Conservation (phyloP, 2,797 vertebrate genomes). For the Lindbergichthys nudifrons region DNA sequence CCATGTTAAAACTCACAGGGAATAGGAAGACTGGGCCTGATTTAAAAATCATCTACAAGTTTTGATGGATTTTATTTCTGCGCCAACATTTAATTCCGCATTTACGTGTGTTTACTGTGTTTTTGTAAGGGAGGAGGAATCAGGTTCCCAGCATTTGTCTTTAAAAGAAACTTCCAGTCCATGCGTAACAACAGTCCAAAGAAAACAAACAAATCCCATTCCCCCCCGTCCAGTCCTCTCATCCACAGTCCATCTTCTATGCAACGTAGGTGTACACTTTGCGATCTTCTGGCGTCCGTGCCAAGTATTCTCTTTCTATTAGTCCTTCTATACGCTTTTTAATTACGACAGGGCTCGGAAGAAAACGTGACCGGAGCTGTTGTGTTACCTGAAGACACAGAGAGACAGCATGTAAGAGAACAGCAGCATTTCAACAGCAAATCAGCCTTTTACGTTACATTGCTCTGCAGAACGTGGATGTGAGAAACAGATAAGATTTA, state of each 20-base stretch:
- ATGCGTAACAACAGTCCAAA: conserved; percentile 93
- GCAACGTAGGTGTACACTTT: conserved; percentile 99
- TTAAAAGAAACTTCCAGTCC: conserved; percentile 98
- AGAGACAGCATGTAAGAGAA: conserved; percentile 10
- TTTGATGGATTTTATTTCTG: conserved; percentile 87
- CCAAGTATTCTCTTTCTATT: conserved; percentile 99
- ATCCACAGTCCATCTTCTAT: conserved; percentile 81
- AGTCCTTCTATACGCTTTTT: conserved; percentile 99
- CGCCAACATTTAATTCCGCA: conserved; percentile 70
- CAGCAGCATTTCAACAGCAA: neutral
- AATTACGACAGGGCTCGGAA: conserved; percentile 98
- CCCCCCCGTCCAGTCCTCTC: conserved; percentile 58
- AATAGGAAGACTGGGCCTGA: conserved; percentile 85
- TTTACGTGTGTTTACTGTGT: conserved; percentile 75
- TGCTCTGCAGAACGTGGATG: neutral
- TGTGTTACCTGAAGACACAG: conserved; percentile 92
- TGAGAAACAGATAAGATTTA: neutral
- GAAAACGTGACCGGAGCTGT: conserved; percentile 95
- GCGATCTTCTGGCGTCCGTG: conserved; percentile 97
- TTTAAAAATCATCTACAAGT: conserved; percentile 93
- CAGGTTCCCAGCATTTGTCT: conserved; percentile 78
- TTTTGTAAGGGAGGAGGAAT: conserved; percentile 79
- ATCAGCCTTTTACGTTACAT: neutral
- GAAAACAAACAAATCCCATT: conserved; percentile 62
- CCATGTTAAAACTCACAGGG: conserved; percentile 92